Percentiles rank a stretch among this genome's conserved stretches.
These are phyloP conservation scores for Euura lappo DNA, from an alignment of 1,140 invertebrate genomes.

Conservation along the genomic window DNA sequence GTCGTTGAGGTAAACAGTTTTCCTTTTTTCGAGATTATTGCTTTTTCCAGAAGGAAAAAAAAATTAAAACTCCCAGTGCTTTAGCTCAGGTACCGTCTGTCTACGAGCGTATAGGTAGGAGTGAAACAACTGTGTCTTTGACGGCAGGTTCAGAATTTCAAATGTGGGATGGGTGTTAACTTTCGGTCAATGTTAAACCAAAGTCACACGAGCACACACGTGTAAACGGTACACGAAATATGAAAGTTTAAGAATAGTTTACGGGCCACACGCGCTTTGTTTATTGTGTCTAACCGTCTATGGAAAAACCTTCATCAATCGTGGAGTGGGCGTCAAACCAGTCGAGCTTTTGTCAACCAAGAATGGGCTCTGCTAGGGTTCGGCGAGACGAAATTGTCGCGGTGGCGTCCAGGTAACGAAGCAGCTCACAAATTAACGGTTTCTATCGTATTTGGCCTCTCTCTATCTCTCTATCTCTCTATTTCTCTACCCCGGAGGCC, in stretches of 20 bases:
- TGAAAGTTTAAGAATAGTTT: neutral
- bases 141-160: neutral
- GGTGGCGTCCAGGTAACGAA: neutral
- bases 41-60: neutral
- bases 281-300: neutral
- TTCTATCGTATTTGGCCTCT: neutral
- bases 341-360: neutral
- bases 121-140: neutral
- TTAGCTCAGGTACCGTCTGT: neutral
- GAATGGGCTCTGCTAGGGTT: neutral
- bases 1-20: neutral
- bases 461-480: neutral
- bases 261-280: neutral
- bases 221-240: too few species aligned
- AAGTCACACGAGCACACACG: neutral
- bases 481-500: neutral
- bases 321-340: neutral
- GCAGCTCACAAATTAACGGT: neutral
- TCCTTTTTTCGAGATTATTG: neutral
- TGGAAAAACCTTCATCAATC: neutral
- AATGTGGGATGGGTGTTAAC: neutral
- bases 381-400: neutral
- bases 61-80: too few species aligned
- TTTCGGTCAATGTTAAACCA: neutral
- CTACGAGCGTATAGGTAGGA: neutral